Evolutionary conservation across 1,140 invertebrate species (phyloP).

Genomic region (Archivesica marissinica): DNA sequence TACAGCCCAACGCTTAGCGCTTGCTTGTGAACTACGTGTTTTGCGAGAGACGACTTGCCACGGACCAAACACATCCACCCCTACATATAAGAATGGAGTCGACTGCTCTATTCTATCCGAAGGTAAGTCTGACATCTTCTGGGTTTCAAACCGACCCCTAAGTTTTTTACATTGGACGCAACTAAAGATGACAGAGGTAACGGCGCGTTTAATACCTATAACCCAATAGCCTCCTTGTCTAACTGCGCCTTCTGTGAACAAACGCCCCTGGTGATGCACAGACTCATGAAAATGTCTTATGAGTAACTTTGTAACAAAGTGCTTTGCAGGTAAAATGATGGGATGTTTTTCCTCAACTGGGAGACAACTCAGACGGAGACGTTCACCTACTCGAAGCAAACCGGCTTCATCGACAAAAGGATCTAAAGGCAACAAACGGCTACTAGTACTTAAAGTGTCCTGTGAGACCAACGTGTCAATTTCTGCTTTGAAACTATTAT

Average conservation of each 20-base stretch:
- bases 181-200: conserved; percentile 51
- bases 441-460: too few relatives aligned
- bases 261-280: conserved; percentile 59
- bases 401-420: conserved; percentile 66
- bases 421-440: not conserved
- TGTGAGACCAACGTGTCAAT: conserved; percentile 4
- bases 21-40: conserved; percentile 31
- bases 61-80: conserved; percentile 43
- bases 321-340: conserved; percentile 62
- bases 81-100: conserved; percentile 34
- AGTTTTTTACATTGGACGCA: conserved; percentile 29
- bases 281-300: conserved; percentile 58
- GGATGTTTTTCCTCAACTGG: conserved; percentile 61
- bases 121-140: conserved; percentile 53
- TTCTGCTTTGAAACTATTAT: too few relatives aligned
- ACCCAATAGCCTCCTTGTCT: conserved; percentile 66
- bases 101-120: not conserved
- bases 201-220: conserved; percentile 37
- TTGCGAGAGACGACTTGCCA: conserved; percentile 49
- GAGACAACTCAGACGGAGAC: conserved; percentile 41
- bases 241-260: conserved; percentile 46
- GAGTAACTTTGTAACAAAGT: conserved; percentile 60
- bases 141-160: not conserved
- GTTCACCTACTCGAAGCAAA: conserved; percentile 69
- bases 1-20: conserved; percentile 62